Base-by-base conservation (phyloP, 2,888 invertebrate species). In the Temnothorax ravouxi region DNA sequence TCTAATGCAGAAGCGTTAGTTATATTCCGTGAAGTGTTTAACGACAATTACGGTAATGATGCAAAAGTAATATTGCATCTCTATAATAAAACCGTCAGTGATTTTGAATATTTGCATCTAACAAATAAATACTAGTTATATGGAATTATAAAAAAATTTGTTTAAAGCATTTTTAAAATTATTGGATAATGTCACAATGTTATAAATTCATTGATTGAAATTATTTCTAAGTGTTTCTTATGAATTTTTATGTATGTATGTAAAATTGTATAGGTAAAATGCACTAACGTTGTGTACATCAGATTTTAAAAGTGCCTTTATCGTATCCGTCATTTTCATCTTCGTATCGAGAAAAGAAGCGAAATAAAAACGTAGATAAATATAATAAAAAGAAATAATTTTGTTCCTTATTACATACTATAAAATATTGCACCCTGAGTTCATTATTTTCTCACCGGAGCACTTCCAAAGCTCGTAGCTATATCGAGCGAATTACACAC, bases 271-370 rank as follows among this genome's bases (percentile, higher is more conserved):
- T 38, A 21, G 66, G 59, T 41, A 77, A 67, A 64, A 69, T 69
- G 59, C 18, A 77, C 25, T 54, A 8, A 67, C 29, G 25, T 66
- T 52, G 38, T 61, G 34, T 18, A 72, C 25, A 71, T 62, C 71
- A 62, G 64, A 52, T 74, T 84, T 62, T 38, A 56, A 80, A 67
- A 87, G 87, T 87, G 87, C 87, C 87, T 87, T 87, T 62, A 81
- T 62, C 21, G 18, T 71, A 59, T 87, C 76, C 72, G 81, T 86
- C 84, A 76, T 75, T 86, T 77, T 41, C 54, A 77, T 77, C 41
- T 67, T 56, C 50, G 67, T 38, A 38, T 15, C 44, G 25, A 74
- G 6, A 47, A 29, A 77, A 52, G 56, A n/a, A 66, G 11, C n/a
- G 71, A 56, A 64, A 41, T 21, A 61, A 34, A 13, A 52, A 50